phyloP scores from a whole-genome alignment of 2,113 vertebrate genomes.

The Albula glossodonta region DNA sequence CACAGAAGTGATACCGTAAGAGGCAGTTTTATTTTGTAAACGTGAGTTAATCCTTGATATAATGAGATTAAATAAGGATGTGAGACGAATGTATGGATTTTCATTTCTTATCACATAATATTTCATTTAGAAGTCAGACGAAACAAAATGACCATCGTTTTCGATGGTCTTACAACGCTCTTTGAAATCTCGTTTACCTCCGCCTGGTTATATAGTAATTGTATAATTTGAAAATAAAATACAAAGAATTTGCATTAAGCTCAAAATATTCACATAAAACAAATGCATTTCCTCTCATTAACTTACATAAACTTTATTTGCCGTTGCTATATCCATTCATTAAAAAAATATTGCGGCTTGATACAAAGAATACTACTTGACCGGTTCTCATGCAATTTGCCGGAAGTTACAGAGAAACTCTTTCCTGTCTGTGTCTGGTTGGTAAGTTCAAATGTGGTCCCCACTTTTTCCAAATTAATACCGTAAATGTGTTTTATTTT shows the following conservation, averaged over 20 bases:
- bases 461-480: slow-evolving; percentile 27
- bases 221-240: background rate
- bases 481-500: background rate
- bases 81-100: background rate
- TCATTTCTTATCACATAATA: background rate
- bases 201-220: slow-evolving; percentile 52
- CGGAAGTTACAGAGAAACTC: slow-evolving; percentile 51
- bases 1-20: background rate
- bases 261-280: background rate
- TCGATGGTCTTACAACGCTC: slow-evolving; percentile 67
- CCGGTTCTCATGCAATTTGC: slow-evolving; percentile 21
- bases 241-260: background rate
- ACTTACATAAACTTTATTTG: background rate
- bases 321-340: background rate
- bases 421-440: slow-evolving; percentile 51
- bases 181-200: slow-evolving; percentile 43
- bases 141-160: slow-evolving; percentile 68
- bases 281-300: background rate
- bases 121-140: background rate
- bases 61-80: background rate
- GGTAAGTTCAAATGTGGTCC: slow-evolving; percentile 53
- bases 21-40: background rate
- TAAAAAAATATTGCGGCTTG: slow-evolving; percentile 3
- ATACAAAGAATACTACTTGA: slow-evolving; percentile 4
- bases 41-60: background rate